These are phyloP conservation scores for Pipistrellus pygmaeus DNA, from an alignment of 2,797 vertebrate genomes.

Conservation along the genomic window DNA sequence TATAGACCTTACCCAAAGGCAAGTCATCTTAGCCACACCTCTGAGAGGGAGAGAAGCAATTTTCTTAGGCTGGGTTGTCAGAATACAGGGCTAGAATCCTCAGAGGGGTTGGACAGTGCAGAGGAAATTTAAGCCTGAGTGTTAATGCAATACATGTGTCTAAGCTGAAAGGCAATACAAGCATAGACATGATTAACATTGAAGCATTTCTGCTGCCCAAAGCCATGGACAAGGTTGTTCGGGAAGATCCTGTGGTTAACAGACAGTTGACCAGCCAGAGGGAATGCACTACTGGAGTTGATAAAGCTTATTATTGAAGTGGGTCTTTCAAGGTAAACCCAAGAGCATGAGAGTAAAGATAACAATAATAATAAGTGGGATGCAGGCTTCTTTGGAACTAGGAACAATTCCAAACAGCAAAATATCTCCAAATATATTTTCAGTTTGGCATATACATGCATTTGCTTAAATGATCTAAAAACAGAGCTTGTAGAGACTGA, in stretches of 20 bases:
- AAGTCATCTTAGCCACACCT: background rate
- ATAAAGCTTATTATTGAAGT: background rate
- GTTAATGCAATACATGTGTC: background rate
- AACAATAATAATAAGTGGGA: background rate
- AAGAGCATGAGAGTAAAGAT: no score
- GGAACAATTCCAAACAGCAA: background rate
- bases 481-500: background rate
- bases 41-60: background rate
- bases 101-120: background rate
- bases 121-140: background rate
- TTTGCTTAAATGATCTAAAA: constrained; percentile 12
- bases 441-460: background rate
- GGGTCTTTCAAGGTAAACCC: background rate
- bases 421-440: background rate
- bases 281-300: background rate
- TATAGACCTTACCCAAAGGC: background rate
- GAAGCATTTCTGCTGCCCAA: background rate
- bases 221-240: background rate
- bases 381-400: background rate
- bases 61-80: background rate
- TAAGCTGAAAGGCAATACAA: background rate
- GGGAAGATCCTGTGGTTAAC: background rate
- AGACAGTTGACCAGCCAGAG: background rate
- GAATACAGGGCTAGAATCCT: background rate
- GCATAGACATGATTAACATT: background rate